phyloP scores from a whole-genome alignment of 2,888 invertebrate genomes.

The Chalcis sispes region DNA sequence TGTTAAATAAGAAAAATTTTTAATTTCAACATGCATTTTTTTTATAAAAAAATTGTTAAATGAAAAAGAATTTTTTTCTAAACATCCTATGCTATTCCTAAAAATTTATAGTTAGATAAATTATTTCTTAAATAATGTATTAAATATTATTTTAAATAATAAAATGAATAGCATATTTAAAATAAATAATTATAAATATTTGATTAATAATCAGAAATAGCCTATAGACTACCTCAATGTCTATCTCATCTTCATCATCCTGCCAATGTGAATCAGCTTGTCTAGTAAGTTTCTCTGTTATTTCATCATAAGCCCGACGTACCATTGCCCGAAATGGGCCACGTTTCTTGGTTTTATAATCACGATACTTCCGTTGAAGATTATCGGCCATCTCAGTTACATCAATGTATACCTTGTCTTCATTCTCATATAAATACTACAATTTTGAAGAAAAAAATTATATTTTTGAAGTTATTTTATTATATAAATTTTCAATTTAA shows the following conservation, averaged over 20 bases:
- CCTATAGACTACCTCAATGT: conserved; percentile 73
- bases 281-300: conserved; percentile 75
- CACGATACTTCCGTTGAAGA: conserved; percentile 84
- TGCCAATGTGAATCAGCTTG: conserved; percentile 77
- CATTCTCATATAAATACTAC: conserved; percentile 88
- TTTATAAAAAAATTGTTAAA: too few relatives aligned
- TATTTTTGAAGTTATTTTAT: background rate
- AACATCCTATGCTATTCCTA: too few relatives aligned
- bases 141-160: background rate
- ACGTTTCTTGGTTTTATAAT: conserved; percentile 89
- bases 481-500: background rate
- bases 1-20: too few relatives aligned
- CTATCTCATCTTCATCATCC: conserved; percentile 74
- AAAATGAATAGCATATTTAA: background rate
- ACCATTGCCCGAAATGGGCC: conserved; percentile 87
- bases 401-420: conserved; percentile 88
- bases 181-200: too few relatives aligned
- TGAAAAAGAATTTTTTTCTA: too few relatives aligned
- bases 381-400: conserved; percentile 90
- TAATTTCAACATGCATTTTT: too few relatives aligned
- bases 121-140: conserved; percentile 7
- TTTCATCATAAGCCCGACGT: conserved; percentile 82
- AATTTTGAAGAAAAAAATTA: conserved; percentile 67
- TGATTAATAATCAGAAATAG: conserved; percentile 30
- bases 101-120: background rate